A percentile compares a stretch with the other conserved stretches of the same genome.
Evolutionary conservation across 2,888 invertebrate species (phyloP).

Genomic region (Lottia scabra): DNA sequence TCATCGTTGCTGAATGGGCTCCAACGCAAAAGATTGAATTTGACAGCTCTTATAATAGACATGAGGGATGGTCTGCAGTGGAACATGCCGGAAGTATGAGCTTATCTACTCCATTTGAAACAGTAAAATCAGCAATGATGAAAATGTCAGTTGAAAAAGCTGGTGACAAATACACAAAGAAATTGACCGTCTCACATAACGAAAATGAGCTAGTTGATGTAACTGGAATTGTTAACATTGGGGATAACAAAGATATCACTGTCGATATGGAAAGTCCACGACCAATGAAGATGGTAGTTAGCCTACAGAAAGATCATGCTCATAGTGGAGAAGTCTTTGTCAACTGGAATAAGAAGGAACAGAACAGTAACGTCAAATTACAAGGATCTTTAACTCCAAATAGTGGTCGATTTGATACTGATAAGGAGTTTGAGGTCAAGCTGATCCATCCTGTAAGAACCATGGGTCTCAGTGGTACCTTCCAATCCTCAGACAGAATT

Average conservation of each 20-base stretch:
- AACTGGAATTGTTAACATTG: not conserved
- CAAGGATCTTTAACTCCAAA: slow-evolving; percentile 38
- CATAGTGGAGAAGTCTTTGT: slow-evolving; percentile 41
- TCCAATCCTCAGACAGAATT: slow-evolving; percentile 21
- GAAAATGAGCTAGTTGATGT: slow-evolving; percentile 11
- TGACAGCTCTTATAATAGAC: not conserved
- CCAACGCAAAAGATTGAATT: slow-evolving; percentile 20
- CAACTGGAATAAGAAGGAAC: slow-evolving; percentile 57
- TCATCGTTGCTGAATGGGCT: slow-evolving; percentile 6
- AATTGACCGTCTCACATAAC: slow-evolving; percentile 15
- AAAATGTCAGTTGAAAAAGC: slow-evolving; percentile 8
- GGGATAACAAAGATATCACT: slow-evolving; percentile 16
- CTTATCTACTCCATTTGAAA: not conserved
- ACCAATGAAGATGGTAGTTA: slow-evolving; percentile 41
- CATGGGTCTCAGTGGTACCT: slow-evolving; percentile 34
- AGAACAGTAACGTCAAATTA: slow-evolving; percentile 39
- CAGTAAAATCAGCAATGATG: not conserved
- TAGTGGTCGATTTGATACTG: slow-evolving; percentile 27
- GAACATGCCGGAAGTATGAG: not conserved
- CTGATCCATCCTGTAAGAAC: slow-evolving; percentile 41
- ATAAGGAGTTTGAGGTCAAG: slow-evolving; percentile 35
- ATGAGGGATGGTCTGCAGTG: not conserved
- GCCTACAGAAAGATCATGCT: slow-evolving; percentile 33
- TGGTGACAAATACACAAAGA: slow-evolving; percentile 17
- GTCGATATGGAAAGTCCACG: slow-evolving; percentile 41